Percentiles rank a stretch among this genome's conserved stretches.
phyloP scores from a whole-genome alignment of 2,113 vertebrate species.

The Antennarius striatus region DNA sequence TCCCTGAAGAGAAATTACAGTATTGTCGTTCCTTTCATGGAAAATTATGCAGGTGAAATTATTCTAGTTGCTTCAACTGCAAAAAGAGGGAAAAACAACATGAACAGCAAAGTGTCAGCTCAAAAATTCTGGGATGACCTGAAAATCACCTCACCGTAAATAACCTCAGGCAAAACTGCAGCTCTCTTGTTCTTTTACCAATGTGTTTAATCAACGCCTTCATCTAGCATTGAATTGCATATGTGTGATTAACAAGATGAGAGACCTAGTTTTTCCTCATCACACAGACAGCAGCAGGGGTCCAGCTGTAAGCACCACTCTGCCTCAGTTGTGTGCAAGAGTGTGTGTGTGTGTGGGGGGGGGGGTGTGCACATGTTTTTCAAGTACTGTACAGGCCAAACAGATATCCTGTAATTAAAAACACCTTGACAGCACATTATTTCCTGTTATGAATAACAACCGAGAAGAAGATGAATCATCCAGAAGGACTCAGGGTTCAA shows the following conservation, averaged over 20 bases:
- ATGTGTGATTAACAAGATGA: slow-evolving; percentile 67
- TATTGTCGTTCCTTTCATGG: too few relatives aligned
- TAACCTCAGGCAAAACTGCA: slow-evolving; percentile 11
- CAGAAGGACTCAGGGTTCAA: too few relatives aligned
- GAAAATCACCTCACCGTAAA: slow-evolving; percentile 10
- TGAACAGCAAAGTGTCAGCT: slow-evolving; percentile 3
- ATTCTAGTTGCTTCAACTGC: not conserved
- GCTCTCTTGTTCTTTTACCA: slow-evolving; percentile 19
- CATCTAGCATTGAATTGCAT: slow-evolving; percentile 33
- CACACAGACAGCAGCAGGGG: slow-evolving; percentile 42
- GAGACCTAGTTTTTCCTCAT: slow-evolving; percentile 65
- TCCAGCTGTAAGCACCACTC: slow-evolving; percentile 54
- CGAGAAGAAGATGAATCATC: too few relatives aligned
- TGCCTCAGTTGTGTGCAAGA: slow-evolving; percentile 4
- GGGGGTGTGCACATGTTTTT: too few relatives aligned
- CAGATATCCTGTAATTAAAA: slow-evolving; percentile 55
- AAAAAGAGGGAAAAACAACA: slow-evolving; percentile 3
- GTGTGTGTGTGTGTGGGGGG: slow-evolving; percentile 5
- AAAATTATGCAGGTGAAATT: too few relatives aligned
- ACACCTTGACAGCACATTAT: slow-evolving; percentile 44
- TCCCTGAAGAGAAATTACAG: too few relatives aligned
- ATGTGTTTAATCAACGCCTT: slow-evolving; percentile 67
- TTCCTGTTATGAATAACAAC: slow-evolving; percentile 6
- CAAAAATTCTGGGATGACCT: slow-evolving; percentile 13
- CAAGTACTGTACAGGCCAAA: slow-evolving; percentile 39